Evolutionary conservation across 2,888 invertebrate species (phyloP), one percentile per base, ranked within the genome.

Genomic region (Folsomia candida): DNA sequence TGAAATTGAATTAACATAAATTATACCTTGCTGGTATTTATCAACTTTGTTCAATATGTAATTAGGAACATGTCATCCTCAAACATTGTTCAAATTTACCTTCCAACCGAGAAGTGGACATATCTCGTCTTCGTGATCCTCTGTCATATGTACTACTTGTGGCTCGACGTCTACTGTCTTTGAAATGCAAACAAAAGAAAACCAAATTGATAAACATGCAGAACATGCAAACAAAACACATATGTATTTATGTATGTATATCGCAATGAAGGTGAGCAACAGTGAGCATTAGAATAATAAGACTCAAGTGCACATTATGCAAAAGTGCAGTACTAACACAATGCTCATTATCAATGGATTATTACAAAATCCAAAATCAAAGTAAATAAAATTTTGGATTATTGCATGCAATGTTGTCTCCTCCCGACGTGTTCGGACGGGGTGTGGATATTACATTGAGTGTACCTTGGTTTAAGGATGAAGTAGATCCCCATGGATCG

Each of bases 381-480:
- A n/a, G n/a, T n/a, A n/a, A n/a, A n/a, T n/a, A n/a, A n/a, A n/a
- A n/a, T n/a, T n/a, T n/a, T n/a, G n/a, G n/a, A n/a, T n/a, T n/a
- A n/a, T n/a, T n/a, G n/a, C n/a, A n/a, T n/a, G n/a, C n/a, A n/a
- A n/a, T n/a, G n/a, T n/a, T n/a, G n/a, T n/a, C n/a, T n/a, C n/a
- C n/a, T n/a, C n/a, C n/a, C n/a, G n/a, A n/a, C n/a, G n/a, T n/a
- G n/a, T n/a, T n/a, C n/a, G n/a, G n/a, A n/a, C n/a, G n/a, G n/a
- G n/a, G n/a, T n/a, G n/a, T n/a, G n/a, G n/a, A n/a, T n/a, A n/a
- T n/a, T n/a, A n/a, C n/a, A n/a, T n/a, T n/a, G n/a, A n/a, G n/a
- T n/a, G n/a, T 80, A 80, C 80, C 80, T 79, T 80, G 80, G 70
- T 79, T 79, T 29, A 80, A 75, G 37, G 80, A 80, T 20, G 78